Base-by-base conservation (phyloP, 2,888 invertebrate genomes). In the Euclidia mi region DNA sequence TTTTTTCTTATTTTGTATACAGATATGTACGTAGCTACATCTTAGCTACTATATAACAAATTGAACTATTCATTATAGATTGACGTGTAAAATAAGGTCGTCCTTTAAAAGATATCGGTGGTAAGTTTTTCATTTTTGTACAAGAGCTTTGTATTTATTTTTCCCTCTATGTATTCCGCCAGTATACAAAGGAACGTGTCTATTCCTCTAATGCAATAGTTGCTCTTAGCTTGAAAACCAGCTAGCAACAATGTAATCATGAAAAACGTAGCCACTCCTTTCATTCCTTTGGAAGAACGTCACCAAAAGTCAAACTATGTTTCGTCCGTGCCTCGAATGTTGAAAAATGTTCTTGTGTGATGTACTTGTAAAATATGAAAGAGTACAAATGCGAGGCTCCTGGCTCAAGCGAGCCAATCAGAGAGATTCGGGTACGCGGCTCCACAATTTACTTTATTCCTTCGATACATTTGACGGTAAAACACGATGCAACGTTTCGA, bases 361-460 rank as follows among this genome's bases (percentile, higher is more conserved):
- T 6, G n/a, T 32, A 14, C 34, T 34, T 42, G 15, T 17, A 42
- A 42, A 42, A 34, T 49, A 49, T 49, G 17, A 49, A 49, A 49
- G 49, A 35, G 49, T 32, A 10, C 15, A 42, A 35, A 50, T 28
- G 11, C 41, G 7, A 2, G 6, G 18, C 20, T 48, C 10, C 32
- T 37, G 34, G 34, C n/a, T 35, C 10, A 35, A 43, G 10, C 17
- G 29, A 34, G 35, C 12, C 35, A 50, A 50, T 35, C 49, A 50
- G 49, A 17, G 42, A 17, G 42, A 50, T 35, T 50, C 42, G 49
- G 31, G 12, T 11, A 15, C 49, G 25, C 28, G 17, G 32, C 32
- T 41, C 11, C 20, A 9, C 11, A 15, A 25, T n/a, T 38, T 38
- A 14, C 10, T 40, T 41, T 41, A 25, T 25, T 25, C 32, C 14